Conservation (phyloP, 1,140 invertebrate species). For the Neuroterus valhalla region DNA sequence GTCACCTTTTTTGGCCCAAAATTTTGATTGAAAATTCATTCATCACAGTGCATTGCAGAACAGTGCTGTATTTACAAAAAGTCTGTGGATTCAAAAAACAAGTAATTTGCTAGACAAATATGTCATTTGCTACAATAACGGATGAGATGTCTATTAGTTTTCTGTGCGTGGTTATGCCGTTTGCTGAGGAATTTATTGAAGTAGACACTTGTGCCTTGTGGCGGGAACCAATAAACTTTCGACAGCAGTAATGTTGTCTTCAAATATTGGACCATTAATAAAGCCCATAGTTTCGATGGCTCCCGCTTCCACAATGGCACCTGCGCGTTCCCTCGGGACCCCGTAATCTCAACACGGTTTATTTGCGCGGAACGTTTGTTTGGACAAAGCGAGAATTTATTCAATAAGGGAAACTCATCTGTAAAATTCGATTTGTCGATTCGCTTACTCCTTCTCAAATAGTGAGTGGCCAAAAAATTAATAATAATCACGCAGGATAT, state of each 20-base stretch:
- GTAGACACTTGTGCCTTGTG: slow-evolving; percentile 36
- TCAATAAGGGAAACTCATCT: slow-evolving; percentile 71
- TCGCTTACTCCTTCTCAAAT: slow-evolving; percentile 37
- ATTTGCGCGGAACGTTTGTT: slow-evolving; percentile 67
- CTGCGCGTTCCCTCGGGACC: slow-evolving; percentile 68
- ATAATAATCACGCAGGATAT: no score
- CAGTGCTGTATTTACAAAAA: no score
- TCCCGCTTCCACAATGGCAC: slow-evolving; percentile 60
- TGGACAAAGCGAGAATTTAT: slow-evolving; percentile 62
- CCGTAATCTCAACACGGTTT: slow-evolving; percentile 69
- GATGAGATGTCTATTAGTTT: neutral
- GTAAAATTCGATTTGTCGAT: slow-evolving; percentile 58
- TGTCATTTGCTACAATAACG: neutral
- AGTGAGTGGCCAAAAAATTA: neutral
- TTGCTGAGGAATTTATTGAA: slow-evolving; percentile 7
- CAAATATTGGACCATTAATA: slow-evolving; percentile 73
- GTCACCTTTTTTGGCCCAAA: no score
- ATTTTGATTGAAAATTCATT: no score
- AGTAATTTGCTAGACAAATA: slow-evolving; percentile 31
- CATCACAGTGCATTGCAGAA: no score
- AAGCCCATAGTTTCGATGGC: slow-evolving; percentile 65
- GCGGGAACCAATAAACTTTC: slow-evolving; percentile 61
- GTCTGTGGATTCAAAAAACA: slow-evolving; percentile 74
- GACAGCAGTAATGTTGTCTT: slow-evolving; percentile 65
- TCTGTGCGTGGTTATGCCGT: neutral